phyloP scores from a whole-genome alignment of 2,888 invertebrate genomes.

The Nemapogon koenigi region DNA sequence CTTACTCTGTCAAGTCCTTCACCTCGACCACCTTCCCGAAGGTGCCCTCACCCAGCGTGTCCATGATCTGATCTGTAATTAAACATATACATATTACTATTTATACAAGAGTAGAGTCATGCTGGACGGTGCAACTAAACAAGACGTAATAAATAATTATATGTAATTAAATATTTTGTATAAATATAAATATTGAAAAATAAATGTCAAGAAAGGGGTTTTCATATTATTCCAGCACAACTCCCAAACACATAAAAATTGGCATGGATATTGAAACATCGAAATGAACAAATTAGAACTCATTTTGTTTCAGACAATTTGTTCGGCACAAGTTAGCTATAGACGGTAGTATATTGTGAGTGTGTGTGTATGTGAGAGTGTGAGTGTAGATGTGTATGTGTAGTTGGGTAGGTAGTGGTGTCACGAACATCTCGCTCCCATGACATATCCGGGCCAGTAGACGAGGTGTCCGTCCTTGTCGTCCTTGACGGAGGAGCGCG shows the following conservation, averaged over 20 bases:
- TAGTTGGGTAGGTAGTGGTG: constrained; percentile 61
- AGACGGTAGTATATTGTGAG: constrained; percentile 19
- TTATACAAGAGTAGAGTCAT: constrained; percentile 35
- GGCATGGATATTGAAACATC: too few species aligned
- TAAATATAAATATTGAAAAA: background rate
- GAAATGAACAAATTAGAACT: too few species aligned
- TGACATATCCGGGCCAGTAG: constrained; percentile 98
- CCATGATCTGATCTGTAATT: constrained; percentile 97
- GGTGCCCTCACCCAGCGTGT: constrained; percentile 99
- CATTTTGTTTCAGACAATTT: too few species aligned
- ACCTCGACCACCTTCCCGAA: constrained; percentile 99
- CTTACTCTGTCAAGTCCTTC: constrained; percentile 94
- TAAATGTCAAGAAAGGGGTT: background rate
- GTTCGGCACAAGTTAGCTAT: too few species aligned
- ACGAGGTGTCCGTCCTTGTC: constrained; percentile 99
- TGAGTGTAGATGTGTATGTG: constrained; percentile 19
- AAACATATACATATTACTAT: constrained; percentile 43
- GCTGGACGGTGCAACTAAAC: constrained; percentile 20
- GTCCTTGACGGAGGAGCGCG: constrained; percentile 93
- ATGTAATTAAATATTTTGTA: background rate
- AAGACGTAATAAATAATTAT: too few species aligned
- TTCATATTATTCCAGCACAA: background rate
- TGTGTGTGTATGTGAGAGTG: constrained; percentile 16
- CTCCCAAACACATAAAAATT: background rate
- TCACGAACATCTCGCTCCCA: constrained; percentile 99